Percentiles rank a stretch among this genome's conserved stretches.
Evolutionary conservation across 2,797 vertebrate genomes (phyloP).

Genomic region (Bradypodion ventrale): DNA sequence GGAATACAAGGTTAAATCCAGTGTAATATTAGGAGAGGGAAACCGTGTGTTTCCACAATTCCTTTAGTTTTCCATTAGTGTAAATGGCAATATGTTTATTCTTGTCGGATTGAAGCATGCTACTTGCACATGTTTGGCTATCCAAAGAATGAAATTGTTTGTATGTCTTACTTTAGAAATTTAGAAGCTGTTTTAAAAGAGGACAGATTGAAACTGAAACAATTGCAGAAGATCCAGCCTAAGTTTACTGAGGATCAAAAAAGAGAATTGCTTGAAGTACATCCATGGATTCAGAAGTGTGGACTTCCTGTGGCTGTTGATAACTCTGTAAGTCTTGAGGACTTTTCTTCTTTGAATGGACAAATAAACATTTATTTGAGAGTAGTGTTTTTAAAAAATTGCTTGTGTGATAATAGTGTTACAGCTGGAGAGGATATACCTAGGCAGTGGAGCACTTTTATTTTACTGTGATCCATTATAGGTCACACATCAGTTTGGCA

Average conservation of each 20-base stretch:
- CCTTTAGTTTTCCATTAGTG: not conserved
- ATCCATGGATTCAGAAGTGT: slow-evolving; percentile 89
- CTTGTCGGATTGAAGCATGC: not conserved
- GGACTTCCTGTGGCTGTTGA: slow-evolving; percentile 84
- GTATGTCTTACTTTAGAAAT: slow-evolving; percentile 75
- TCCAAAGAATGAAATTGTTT: slow-evolving; percentile 44
- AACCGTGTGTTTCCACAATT: not conserved
- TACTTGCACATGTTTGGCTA: not conserved
- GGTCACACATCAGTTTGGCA: too few species aligned
- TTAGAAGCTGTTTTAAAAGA: slow-evolving; percentile 85
- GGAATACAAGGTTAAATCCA: not conserved
- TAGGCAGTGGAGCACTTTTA: too few species aligned
- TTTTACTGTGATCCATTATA: too few species aligned
- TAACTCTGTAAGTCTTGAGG: slow-evolving; percentile 77
- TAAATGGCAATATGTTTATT: not conserved
- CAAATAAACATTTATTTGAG: slow-evolving; percentile 20
- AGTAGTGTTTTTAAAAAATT: not conserved
- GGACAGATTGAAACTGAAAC: slow-evolving; percentile 86
- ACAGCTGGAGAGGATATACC: too few species aligned
- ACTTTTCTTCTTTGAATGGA: not conserved
- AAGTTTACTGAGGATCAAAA: slow-evolving; percentile 87
- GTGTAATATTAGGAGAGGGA: not conserved
- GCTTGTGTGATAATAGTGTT: not conserved
- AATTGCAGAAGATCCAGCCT: slow-evolving; percentile 90
- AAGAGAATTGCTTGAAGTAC: slow-evolving; percentile 87